Conservation (phyloP, 2,113 vertebrate genomes). For the Delphinus delphis region DNA sequence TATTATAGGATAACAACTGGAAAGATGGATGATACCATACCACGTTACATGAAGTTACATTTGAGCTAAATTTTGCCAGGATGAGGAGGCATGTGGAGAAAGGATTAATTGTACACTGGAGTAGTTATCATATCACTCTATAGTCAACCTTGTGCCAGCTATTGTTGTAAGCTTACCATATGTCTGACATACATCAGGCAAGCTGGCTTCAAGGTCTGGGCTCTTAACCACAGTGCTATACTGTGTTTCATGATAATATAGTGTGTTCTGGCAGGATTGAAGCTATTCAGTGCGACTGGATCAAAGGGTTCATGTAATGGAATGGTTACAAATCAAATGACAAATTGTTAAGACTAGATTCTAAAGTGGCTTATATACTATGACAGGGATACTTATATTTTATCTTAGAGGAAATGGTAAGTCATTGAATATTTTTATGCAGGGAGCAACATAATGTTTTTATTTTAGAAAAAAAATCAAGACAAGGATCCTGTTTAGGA, state of each 20-base stretch:
- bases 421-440: not conserved
- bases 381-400: not conserved
- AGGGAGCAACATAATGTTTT: not conserved
- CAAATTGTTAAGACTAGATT: not conserved
- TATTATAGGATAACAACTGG: not conserved
- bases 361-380: not conserved
- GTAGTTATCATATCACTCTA: not conserved
- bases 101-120: not conserved
- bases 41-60: not conserved
- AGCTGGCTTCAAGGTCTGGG: not conserved
- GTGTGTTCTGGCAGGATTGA: not conserved
- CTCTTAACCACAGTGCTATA: not conserved
- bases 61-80: not conserved
- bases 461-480: not conserved
- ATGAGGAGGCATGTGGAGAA: not conserved
- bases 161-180: not conserved
- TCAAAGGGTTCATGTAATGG: not conserved
- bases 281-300: not conserved
- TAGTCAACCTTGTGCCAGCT: not conserved
- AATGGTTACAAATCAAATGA: constrained; percentile 16
- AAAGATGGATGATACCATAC: not conserved
- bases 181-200: not conserved
- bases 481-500: not conserved
- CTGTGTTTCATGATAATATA: not conserved
- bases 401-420: not conserved